These are phyloP conservation scores for Odontophorus gujanensis DNA, from an alignment of 2,113 vertebrate species.

Conservation along the genomic window DNA sequence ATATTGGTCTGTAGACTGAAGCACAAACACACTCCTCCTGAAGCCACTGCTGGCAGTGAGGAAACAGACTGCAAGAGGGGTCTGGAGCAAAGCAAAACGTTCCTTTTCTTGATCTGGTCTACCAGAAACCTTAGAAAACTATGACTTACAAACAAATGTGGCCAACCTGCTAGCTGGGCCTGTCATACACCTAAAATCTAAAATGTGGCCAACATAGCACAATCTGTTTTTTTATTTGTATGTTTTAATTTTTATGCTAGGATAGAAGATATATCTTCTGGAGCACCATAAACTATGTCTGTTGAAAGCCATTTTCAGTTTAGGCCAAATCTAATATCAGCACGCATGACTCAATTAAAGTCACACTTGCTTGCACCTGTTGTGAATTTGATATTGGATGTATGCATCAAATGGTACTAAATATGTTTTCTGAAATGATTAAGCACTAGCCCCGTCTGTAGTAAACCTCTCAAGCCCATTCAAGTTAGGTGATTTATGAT, in stretches of 20 bases:
- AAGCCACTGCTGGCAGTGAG: not conserved
- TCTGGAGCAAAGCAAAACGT: not conserved
- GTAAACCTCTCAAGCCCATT: slow-evolving; percentile 19
- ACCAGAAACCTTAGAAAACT: not conserved
- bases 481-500: slow-evolving; percentile 5
- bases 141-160: not conserved
- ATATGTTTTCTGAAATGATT: slow-evolving; percentile 12
- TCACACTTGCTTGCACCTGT: not conserved
- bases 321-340: not conserved
- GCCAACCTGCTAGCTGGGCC: not conserved
- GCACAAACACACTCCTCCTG: not conserved
- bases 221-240: rapidly evolving
- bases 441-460: not conserved
- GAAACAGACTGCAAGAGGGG: not conserved
- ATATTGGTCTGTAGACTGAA: not conserved
- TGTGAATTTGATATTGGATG: not conserved
- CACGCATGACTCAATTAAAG: not conserved
- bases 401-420: not conserved
- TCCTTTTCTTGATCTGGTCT: not conserved
- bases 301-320: not conserved
- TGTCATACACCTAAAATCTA: not conserved
- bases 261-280: not conserved
- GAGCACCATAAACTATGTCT: not conserved
- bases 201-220: not conserved
- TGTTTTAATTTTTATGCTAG: not conserved